Base-by-base conservation (phyloP, 2,888 invertebrate genomes). In the Bombylius major region DNA sequence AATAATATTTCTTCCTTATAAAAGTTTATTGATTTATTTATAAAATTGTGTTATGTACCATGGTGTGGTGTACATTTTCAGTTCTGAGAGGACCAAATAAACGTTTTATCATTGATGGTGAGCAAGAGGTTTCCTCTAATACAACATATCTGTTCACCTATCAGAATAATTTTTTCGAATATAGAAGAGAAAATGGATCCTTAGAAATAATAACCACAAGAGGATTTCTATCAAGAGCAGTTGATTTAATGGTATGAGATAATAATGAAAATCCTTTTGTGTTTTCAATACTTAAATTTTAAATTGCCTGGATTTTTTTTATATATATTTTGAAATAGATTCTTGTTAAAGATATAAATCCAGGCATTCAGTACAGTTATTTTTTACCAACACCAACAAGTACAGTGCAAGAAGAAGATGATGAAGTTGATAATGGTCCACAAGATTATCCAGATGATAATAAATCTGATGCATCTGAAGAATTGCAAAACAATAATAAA, bases 361-460 rank as follows among this genome's bases (percentile, higher is more conserved):
- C 86, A 47, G 91, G 89, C 12, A 84, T 92, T 64, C 84, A 88
- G 72, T 93, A 92, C 75, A 88, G 90, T 68, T 94, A 89, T 69
- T 82, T 87, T 62, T 75, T 92, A 58, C 89, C 90, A 48, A 73
- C 83, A 59, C 75, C 79, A 60, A 65, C 70, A 9, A 62, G 65
- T 9, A 58, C 65, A 3, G 76, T 60, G 58, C 62, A 61, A 70
- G 77, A 72, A 61, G 65, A 71, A 55, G 69, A 74, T 33, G 5
- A 42, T 42, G 39, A 42, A 42, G 4, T 42, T 11, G 70, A 70
- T 53, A 56, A 62, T 56, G 71, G 57, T 58, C 60, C 56, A 53
- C 62, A 65, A 32, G 56, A 63, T 55, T 63, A 68, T 56, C 61
- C 65, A 66, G 69, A 62, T 42, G 65, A 66, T 31, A 46, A 59